Conservation (phyloP, 2,888 invertebrate genomes). For the Eudasyphora cyanicolor region DNA sequence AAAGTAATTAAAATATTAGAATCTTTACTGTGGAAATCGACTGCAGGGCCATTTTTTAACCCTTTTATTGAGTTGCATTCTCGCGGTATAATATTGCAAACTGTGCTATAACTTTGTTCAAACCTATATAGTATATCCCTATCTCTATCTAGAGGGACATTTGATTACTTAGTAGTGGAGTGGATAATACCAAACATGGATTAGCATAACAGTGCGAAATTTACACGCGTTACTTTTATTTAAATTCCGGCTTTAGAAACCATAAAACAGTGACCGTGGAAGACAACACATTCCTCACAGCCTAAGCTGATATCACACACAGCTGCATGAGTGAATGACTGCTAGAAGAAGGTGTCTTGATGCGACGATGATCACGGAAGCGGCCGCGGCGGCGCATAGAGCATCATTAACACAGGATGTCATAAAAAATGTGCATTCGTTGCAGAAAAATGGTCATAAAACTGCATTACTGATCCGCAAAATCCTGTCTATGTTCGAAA, state of each 20-base stretch:
- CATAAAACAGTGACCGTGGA: conserved; percentile 22
- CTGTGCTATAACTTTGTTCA: not conserved
- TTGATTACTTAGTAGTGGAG: conserved; percentile 26
- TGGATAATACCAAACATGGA: conserved; percentile 38
- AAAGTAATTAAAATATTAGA: too few relatives aligned
- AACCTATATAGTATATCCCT: not conserved
- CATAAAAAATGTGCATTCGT: conserved; percentile 54
- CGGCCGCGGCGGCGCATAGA: conserved; percentile 25
- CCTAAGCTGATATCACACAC: not conserved
- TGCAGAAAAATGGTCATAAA: conserved; percentile 38
- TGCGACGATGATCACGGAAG: too few relatives aligned
- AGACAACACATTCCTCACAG: too few relatives aligned
- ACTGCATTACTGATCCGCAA: conserved; percentile 17
- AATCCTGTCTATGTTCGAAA: conserved; percentile 6
- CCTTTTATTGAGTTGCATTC: too few relatives aligned
- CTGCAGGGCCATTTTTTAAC: too few relatives aligned
- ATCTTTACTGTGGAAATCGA: too few relatives aligned
- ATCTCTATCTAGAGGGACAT: conserved; percentile 36
- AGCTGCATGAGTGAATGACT: too few relatives aligned
- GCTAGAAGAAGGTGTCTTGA: conserved; percentile 1
- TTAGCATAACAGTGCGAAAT: conserved; percentile 68
- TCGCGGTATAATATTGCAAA: too few relatives aligned
- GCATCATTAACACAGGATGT: conserved; percentile 60
- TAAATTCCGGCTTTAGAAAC: conserved; percentile 44
- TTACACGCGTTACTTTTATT: conserved; percentile 52